phyloP scores from a whole-genome alignment of 2,888 invertebrate genomes.

The Lycocerus yunnanus region DNA sequence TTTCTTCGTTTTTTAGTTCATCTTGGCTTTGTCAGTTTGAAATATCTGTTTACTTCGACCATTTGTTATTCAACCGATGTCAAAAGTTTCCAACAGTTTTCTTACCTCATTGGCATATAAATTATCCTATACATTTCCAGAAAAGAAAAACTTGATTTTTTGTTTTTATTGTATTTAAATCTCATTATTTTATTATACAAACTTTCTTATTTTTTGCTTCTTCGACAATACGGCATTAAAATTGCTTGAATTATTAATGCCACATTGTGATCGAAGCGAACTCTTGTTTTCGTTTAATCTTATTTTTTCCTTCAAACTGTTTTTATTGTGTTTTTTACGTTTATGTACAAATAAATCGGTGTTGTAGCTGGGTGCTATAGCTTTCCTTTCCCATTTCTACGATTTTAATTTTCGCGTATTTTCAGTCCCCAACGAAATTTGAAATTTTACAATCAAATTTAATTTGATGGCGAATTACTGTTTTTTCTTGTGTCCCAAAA shows the following conservation, averaged over 20 bases:
- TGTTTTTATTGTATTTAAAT: not conserved
- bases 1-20: conserved; percentile 25
- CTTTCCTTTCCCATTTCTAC: not conserved
- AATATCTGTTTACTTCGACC: conserved; percentile 28
- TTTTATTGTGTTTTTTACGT: not conserved
- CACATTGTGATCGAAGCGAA: not conserved
- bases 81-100: conserved; percentile 21
- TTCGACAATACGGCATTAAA: not conserved
- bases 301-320: not conserved
- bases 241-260: not conserved
- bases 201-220: not conserved
- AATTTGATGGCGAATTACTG: not conserved
- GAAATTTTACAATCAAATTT: not conserved
- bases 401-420: not conserved
- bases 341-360: not conserved
- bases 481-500: not conserved
- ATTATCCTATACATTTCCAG: not conserved
- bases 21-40: conserved; percentile 15
- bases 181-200: not conserved
- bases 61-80: conserved; percentile 25
- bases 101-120: conserved; percentile 5
- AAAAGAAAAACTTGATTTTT: not conserved
- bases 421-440: not conserved
- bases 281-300: not conserved
- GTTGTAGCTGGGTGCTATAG: not conserved